Evolutionary conservation across 2,113 vertebrate genomes (phyloP).

Genomic region (Propithecus coquereli): DNA sequence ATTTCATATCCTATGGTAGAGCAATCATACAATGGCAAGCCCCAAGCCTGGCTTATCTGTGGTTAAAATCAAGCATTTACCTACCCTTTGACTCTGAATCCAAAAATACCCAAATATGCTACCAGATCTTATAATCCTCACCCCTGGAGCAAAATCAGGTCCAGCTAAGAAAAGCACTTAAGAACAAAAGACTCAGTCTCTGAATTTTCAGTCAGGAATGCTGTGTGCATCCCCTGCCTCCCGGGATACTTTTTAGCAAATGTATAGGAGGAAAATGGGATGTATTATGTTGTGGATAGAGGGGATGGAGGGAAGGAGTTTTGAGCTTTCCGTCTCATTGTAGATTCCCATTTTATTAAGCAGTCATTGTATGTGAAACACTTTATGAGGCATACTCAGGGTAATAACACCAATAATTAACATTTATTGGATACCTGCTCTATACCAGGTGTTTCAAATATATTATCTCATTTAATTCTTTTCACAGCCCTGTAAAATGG

Average conservation of each 20-base stretch:
- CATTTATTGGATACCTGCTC: not conserved
- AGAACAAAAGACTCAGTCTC: slow-evolving; percentile 22
- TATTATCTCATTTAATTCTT: not conserved
- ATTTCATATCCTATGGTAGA: not conserved
- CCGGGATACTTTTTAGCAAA: slow-evolving; percentile 3
- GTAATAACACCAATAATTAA: not conserved
- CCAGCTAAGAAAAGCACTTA: slow-evolving; percentile 48
- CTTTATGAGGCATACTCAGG: not conserved
- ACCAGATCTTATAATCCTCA: slow-evolving; percentile 36
- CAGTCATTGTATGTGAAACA: not conserved
- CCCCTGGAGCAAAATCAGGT: slow-evolving; percentile 41
- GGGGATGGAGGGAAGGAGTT: not conserved
- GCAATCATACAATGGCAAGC: not conserved
- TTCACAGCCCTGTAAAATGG: not conserved
- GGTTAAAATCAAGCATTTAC: not conserved
- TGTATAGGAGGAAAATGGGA: not conserved
- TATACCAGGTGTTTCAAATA: not conserved
- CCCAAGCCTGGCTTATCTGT: not conserved
- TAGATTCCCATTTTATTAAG: not conserved
- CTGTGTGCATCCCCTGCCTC: not conserved
- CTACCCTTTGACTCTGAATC: slow-evolving; percentile 30
- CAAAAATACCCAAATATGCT: slow-evolving; percentile 35
- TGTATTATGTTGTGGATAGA: not conserved
- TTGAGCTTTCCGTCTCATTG: not conserved
- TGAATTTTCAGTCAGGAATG: not conserved